Evolutionary conservation across 2,888 invertebrate genomes (phyloP).

Genomic region (Sinopyrophorus schimmeli): DNA sequence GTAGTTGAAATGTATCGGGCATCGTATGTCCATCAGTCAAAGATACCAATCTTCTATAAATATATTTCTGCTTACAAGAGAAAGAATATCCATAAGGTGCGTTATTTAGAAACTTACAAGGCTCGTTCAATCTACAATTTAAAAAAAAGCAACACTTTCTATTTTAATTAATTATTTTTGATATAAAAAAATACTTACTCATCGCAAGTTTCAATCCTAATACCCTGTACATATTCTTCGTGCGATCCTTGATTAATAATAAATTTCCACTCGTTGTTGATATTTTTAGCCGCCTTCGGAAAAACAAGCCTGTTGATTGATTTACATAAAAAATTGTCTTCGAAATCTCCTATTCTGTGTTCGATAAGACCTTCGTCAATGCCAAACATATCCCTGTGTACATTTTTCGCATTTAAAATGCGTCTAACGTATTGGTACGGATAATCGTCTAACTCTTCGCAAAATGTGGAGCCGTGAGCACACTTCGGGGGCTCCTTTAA

Average conservation of each 20-base stretch:
- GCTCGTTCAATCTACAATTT: slow-evolving; percentile 50
- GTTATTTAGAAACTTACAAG: slow-evolving; percentile 58
- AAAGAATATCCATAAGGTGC: slow-evolving; percentile 56
- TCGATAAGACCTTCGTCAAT: slow-evolving; percentile 39
- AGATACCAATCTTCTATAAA: slow-evolving; percentile 60
- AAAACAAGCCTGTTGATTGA: slow-evolving; percentile 58
- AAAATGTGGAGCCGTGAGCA: slow-evolving; percentile 51
- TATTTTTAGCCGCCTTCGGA: slow-evolving; percentile 65
- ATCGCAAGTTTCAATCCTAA: slow-evolving; percentile 73
- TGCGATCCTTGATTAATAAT: slow-evolving; percentile 69
- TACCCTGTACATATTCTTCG: slow-evolving; percentile 64
- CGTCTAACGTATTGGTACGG: slow-evolving; percentile 51
- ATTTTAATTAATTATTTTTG: neutral
- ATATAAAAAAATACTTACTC: slow-evolving; percentile 58
- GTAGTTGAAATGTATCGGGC: slow-evolving; percentile 63
- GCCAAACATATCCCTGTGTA: slow-evolving; percentile 35
- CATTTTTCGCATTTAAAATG: slow-evolving; percentile 42
- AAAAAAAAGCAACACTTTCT: neutral
- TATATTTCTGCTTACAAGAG: slow-evolving; percentile 62
- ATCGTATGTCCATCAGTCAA: slow-evolving; percentile 56
- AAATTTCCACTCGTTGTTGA: slow-evolving; percentile 67
- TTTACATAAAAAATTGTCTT: slow-evolving; percentile 44
- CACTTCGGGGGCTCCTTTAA: slow-evolving; percentile 41
- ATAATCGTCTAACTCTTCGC: slow-evolving; percentile 56
- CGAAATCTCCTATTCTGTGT: slow-evolving; percentile 43